phyloP scores from a whole-genome alignment of 2,797 vertebrate species.

The Danionella dracula region DNA sequence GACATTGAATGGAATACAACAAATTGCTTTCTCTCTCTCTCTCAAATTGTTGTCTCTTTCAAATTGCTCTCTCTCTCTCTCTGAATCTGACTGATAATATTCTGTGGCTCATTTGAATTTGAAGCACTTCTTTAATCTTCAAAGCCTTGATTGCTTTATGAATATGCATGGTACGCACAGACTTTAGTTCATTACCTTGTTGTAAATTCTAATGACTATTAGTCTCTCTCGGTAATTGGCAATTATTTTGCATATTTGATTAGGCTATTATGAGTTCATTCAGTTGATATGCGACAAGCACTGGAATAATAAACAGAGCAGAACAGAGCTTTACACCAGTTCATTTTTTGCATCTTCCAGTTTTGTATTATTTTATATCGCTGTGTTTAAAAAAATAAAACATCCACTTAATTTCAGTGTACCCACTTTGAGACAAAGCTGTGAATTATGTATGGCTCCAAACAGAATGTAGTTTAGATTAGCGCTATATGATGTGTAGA shows the following conservation, averaged over 20 bases:
- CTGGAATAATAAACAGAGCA: constrained; percentile 22
- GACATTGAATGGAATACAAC: too few relatives aligned
- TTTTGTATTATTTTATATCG: neutral
- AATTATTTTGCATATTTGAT: constrained; percentile 99
- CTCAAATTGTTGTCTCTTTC: too few relatives aligned
- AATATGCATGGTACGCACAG: constrained; percentile 99
- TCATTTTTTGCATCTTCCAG: neutral
- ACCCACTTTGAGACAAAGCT: constrained; percentile 67
- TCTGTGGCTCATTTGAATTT: constrained; percentile 99
- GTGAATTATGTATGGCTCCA: constrained; percentile 95
- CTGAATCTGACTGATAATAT: constrained; percentile 99
- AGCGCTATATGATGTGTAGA: constrained; percentile 96
- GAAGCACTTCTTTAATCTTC: constrained; percentile 99
- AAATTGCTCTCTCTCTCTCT: constrained; percentile 81
- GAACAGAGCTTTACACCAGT: neutral
- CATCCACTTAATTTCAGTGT: constrained; percentile 51
- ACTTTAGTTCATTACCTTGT: constrained; percentile 99
- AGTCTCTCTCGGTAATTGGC: constrained; percentile 99
- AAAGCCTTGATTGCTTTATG: constrained; percentile 99
- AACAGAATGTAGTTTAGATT: constrained; percentile 89
- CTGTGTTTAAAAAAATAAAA: neutral
- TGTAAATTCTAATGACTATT: constrained; percentile 99
- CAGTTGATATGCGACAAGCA: neutral
- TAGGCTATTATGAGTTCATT: constrained; percentile 85
- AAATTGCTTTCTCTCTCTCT: constrained; percentile 23